These are phyloP conservation scores for Anthrax anthrax DNA, from an alignment of 2,888 invertebrate species.

Conservation along the genomic window DNA sequence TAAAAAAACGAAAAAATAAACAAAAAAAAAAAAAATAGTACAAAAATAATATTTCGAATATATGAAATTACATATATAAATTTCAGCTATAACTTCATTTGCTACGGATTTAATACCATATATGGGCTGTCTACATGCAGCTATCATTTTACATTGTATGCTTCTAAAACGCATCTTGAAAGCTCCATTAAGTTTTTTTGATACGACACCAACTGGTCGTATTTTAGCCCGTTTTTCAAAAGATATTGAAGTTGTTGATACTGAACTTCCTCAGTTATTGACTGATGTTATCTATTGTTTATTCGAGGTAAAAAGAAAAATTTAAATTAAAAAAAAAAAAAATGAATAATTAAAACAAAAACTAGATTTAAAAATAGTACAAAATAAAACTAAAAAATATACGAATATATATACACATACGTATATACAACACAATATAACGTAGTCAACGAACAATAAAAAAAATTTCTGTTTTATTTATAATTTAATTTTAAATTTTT, in stretches of 20 bases:
- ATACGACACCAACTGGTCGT: constrained; percentile 47
- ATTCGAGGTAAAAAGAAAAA: constrained; percentile 41
- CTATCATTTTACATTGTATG: constrained; percentile 27
- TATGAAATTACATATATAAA: too few relatives aligned
- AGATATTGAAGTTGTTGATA: constrained; percentile 36
- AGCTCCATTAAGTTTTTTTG: constrained; percentile 43
- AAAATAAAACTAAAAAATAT: too few relatives aligned
- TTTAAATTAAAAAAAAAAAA: not conserved
- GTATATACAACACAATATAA: too few relatives aligned
- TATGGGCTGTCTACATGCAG: constrained; percentile 38
- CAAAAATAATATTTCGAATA: too few relatives aligned
- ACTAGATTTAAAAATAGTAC: too few relatives aligned
- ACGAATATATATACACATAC: too few relatives aligned
- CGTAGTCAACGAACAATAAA: too few relatives aligned
- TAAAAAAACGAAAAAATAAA: too few relatives aligned
- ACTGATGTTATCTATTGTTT: constrained; percentile 42
- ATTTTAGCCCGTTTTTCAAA: constrained; percentile 42
- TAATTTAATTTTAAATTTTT: too few relatives aligned
- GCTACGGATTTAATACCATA: constrained; percentile 52
- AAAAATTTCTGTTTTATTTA: too few relatives aligned
- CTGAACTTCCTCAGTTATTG: constrained; percentile 33
- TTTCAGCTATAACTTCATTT: constrained; percentile 54
- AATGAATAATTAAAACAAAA: not conserved
- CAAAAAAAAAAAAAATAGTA: too few relatives aligned
- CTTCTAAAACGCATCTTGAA: constrained; percentile 38